These are phyloP conservation scores for Miopithecus talapoin DNA, from an alignment of 2,797 vertebrate genomes.

Conservation along the genomic window DNA sequence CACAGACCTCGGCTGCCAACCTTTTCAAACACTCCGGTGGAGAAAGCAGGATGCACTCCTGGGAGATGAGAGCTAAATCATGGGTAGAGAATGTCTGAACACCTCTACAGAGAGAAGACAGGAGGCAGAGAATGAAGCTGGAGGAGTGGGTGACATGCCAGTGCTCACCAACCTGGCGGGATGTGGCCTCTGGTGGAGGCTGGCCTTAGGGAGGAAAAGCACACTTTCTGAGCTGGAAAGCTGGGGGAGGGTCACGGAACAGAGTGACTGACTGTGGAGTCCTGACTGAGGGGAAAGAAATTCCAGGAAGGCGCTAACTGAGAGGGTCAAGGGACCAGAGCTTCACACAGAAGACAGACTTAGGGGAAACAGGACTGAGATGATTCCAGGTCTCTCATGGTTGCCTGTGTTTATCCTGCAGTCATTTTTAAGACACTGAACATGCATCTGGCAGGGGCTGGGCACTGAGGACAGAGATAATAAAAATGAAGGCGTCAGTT, in stretches of 20 bases:
- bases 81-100: not conserved
- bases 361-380: not conserved
- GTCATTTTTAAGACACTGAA: not conserved
- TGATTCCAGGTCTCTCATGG: not conserved
- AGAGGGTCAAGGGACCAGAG: not conserved
- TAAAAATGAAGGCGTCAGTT: not conserved
- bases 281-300: not conserved
- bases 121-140: not conserved
- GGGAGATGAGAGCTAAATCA: not conserved
- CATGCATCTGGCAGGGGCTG: not conserved
- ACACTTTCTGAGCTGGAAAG: not conserved
- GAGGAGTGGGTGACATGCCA: rapidly evolving
- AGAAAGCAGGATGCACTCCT: not conserved
- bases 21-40: not conserved
- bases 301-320: not conserved
- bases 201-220: not conserved
- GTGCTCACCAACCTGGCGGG: not conserved
- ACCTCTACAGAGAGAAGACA: not conserved
- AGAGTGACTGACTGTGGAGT: not conserved
- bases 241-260: not conserved
- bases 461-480: not conserved
- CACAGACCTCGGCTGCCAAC: not conserved
- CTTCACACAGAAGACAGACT: not conserved
- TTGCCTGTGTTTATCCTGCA: not conserved
- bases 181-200: not conserved